Base-by-base conservation (phyloP, 2,888 invertebrate genomes). In the Machimus atricapillus region DNA sequence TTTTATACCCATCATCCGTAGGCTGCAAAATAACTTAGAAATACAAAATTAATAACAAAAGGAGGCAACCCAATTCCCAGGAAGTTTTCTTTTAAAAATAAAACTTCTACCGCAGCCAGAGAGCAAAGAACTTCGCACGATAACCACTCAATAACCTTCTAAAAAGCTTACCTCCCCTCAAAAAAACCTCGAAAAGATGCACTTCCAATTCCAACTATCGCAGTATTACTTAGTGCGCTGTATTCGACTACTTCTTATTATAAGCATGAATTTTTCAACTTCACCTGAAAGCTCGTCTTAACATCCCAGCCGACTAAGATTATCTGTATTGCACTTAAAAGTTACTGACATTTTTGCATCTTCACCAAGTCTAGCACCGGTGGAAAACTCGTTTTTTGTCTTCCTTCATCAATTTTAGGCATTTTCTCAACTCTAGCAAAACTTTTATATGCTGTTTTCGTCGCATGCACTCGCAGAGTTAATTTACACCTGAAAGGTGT, bases 401-500 rank as follows among this genome's bases (percentile, higher is more conserved):
- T 66, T 66, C 66, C 27, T 66, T 66, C 66, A 58, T 58, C 8
- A 66, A 37, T 77, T 77, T 77, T 77, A 40, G 77, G 40, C 31
- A 23, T 37, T 77, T 77, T 77, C 23, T 77, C 77, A 7, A 16
- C 37, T 77, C n/a, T 77, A 37, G 34, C 19, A 40, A 37, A 40
- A 77, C 77, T 77, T 77, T 77, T 77, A 77, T 77, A 77, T 40
- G 40, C 40, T 19, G 77, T 40, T 40, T 77, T n/a, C n/a, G 37
- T 12, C 27, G 77, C 77, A 12, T 40, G 77, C 82, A 82, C 6
- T 16, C 31, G 34, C 58, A 82, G 58, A 82, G 16, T 58, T 56
- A 2, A 82, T 82, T 82, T 34, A 56, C 58, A 82, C 58, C 46
- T 58, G 56, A 56, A 58, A 82, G 82, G 82, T 82, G 58, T 19